Percentiles rank a stretch among this genome's conserved stretches.
phyloP scores from a whole-genome alignment of 2,888 invertebrate genomes.

The Pristionchus maxplancki region DNA sequence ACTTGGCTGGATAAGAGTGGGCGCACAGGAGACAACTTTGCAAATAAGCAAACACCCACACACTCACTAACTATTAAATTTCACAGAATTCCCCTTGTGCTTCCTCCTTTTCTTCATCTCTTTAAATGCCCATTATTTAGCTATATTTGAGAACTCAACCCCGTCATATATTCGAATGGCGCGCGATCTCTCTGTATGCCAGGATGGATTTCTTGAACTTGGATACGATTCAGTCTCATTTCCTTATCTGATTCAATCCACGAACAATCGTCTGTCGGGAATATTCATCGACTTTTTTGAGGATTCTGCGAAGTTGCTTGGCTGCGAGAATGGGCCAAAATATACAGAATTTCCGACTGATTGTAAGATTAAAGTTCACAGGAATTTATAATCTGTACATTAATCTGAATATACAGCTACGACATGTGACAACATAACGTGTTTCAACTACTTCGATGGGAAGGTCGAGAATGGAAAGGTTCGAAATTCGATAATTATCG shows the following conservation, averaged over 20 bases:
- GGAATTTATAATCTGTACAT: not conserved
- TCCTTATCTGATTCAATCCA: not conserved
- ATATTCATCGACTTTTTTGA: not conserved
- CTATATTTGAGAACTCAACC: too few relatives aligned
- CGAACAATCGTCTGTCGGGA: not conserved
- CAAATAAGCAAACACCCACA: not conserved
- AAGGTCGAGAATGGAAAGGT: slow-evolving; percentile 1
- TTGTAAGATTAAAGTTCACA: too few relatives aligned
- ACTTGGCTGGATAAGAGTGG: not conserved
- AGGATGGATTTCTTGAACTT: not conserved
- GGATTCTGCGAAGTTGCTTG: not conserved
- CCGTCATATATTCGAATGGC: not conserved
- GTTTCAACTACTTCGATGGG: slow-evolving; percentile 12
- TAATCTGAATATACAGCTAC: not conserved
- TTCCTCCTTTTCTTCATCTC: too few relatives aligned
- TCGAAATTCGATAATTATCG: not conserved
- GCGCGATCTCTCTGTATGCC: not conserved
- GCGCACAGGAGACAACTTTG: slow-evolving; percentile 17
- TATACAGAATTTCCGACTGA: not conserved
- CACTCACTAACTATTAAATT: not conserved
- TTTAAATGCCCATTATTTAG: not conserved
- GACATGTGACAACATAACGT: not conserved
- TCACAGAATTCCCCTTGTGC: not conserved
- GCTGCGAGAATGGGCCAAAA: not conserved
- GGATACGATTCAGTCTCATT: not conserved